phyloP scores from a whole-genome alignment of 1,140 invertebrate species.

The Drosophila watanabei region DNA sequence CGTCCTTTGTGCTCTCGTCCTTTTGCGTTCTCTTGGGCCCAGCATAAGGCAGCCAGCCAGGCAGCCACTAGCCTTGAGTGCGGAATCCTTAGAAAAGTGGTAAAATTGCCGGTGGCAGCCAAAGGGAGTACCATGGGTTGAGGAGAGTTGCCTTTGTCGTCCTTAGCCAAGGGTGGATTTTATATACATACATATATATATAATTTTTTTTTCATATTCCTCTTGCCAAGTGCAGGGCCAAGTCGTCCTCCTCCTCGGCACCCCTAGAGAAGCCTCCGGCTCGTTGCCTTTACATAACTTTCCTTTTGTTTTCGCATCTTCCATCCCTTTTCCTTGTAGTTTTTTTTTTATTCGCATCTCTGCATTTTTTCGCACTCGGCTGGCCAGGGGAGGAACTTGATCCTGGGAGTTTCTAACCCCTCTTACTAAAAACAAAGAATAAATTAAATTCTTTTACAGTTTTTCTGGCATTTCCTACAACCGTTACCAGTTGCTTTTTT shows the following conservation, averaged over 20 bases:
- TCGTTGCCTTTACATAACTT: slow-evolving; percentile 45
- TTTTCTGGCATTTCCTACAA: slow-evolving; percentile 24
- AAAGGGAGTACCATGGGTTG: slow-evolving; percentile 7
- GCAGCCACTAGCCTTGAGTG: slow-evolving; percentile 63
- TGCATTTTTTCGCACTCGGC: slow-evolving; percentile 47
- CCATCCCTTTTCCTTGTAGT: slow-evolving; percentile 38
- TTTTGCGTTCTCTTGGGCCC: neutral
- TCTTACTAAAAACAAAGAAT: slow-evolving; percentile 14
- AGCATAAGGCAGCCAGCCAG: slow-evolving; percentile 8
- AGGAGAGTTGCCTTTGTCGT: slow-evolving; percentile 35
- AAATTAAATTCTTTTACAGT: slow-evolving; percentile 54
- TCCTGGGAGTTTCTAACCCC: slow-evolving; percentile 17
- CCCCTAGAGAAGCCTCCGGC: slow-evolving; percentile 6
- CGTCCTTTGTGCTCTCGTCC: slow-evolving; percentile 3
- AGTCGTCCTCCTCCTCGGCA: slow-evolving; percentile 22
- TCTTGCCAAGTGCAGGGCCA: slow-evolving; percentile 66
- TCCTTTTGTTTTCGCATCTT: slow-evolving; percentile 65
- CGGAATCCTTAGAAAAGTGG: slow-evolving; percentile 81
- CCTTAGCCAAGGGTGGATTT: slow-evolving; percentile 69
- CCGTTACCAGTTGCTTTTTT: slow-evolving; percentile 37
- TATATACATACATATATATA: slow-evolving; percentile 12
- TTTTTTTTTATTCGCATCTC: slow-evolving; percentile 35
- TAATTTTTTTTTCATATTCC: slow-evolving; percentile 17
- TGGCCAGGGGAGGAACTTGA: slow-evolving; percentile 39
- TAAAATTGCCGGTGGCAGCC: slow-evolving; percentile 74